Percentiles rank a stretch among this genome's conserved stretches.
phyloP scores from a whole-genome alignment of 2,888 invertebrate genomes.

The Abrostola tripartita region DNA sequence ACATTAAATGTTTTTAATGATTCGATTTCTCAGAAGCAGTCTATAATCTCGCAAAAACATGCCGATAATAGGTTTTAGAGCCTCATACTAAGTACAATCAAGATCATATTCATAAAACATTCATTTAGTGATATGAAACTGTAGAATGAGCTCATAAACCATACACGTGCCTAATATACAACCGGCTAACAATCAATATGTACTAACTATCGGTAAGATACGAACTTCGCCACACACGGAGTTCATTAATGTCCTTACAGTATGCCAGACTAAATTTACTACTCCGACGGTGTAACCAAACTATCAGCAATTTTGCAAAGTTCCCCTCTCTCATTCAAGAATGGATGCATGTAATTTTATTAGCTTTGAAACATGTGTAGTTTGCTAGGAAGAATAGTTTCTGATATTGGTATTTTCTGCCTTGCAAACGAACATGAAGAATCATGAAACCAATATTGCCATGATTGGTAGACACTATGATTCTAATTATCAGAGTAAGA shows the following conservation, averaged over 20 bases:
- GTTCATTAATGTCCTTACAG: constrained; percentile 60
- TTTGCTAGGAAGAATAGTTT: constrained; percentile 35
- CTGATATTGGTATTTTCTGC: constrained; percentile 4
- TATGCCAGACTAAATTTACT: constrained; percentile 48
- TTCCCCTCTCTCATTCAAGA: constrained; percentile 42
- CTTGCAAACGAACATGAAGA: neutral
- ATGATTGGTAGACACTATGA: no score
- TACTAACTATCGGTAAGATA: constrained; percentile 47
- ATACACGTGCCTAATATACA: constrained; percentile 34
- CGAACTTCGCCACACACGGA: constrained; percentile 50
- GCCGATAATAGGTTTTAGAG: no score
- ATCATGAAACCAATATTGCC: no score
- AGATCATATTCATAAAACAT: neutral
- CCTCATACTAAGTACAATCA: no score
- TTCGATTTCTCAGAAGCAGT: no score
- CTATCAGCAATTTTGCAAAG: constrained; percentile 55
- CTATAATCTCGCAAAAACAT: no score
- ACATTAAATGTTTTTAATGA: no score
- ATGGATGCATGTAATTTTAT: constrained; percentile 48
- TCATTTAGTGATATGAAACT: neutral
- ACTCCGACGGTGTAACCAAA: constrained; percentile 48
- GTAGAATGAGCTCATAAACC: neutral
- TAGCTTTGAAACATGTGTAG: constrained; percentile 32
- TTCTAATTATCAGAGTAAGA: no score
- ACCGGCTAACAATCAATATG: constrained; percentile 52